phyloP scores from a whole-genome alignment of 1,140 invertebrate species.

The Camponotus vicinus region DNA sequence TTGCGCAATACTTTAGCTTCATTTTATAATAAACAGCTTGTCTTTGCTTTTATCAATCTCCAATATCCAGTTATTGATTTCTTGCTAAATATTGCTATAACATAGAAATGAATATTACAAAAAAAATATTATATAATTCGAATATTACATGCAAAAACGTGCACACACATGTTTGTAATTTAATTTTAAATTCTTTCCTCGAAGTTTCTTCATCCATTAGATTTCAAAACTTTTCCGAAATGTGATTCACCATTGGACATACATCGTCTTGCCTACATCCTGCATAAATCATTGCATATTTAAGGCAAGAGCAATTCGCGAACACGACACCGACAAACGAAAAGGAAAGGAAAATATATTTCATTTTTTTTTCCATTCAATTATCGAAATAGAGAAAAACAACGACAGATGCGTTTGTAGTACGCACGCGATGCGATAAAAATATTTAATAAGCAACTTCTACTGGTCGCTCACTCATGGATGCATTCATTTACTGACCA shows the following conservation, averaged over 20 bases:
- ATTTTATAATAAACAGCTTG: neutral
- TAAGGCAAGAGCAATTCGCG: constrained; percentile 32
- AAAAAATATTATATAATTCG: neutral
- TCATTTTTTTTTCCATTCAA: neutral
- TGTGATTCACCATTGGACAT: neutral
- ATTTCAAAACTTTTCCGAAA: constrained; percentile 10
- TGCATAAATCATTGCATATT: constrained; percentile 20
- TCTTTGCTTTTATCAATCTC: neutral
- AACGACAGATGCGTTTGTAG: neutral
- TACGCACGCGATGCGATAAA: neutral
- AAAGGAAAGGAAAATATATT: constrained; percentile 29
- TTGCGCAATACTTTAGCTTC: neutral
- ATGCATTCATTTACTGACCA: neutral
- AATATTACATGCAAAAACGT: neutral
- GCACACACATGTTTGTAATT: neutral
- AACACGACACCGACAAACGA: neutral
- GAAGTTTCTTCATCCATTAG: neutral
- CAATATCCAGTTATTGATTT: neutral
- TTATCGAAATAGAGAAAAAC: neutral
- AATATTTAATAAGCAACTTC: constrained; percentile 50
- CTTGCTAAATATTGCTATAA: neutral
- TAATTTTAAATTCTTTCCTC: constrained; percentile 13
- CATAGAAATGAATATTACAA: neutral
- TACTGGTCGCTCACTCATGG: neutral
- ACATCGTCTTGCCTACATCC: neutral